Evolutionary conservation across 2,888 invertebrate genomes (phyloP), one percentile per base, ranked within the genome.

Genomic region (Limnephilus lunatus): DNA sequence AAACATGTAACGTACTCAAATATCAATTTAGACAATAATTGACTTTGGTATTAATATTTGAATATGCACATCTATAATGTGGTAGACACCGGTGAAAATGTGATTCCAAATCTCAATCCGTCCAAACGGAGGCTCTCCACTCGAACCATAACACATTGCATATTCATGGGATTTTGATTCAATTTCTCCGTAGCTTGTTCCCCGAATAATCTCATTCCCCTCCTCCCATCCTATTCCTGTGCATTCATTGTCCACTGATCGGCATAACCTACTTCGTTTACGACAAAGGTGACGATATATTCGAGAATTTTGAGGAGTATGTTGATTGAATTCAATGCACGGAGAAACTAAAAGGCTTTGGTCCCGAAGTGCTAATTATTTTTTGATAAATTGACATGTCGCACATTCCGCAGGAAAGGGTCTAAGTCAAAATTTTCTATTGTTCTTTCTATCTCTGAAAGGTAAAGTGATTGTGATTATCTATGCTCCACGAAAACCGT

Each of bases 151-250:
- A 91, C 81, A 32, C 30, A 91, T 91, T 89, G 19, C 91, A 91
- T 91, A 89, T 89, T 89, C 82, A 91, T 91, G 39, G n/a, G 25
- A 91, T 91, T 89, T 30, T 25, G 87, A 91, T 53, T 89, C 91
- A 89, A 91, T 91, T 91, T 91, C 89, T 89, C 89, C 81, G 25
- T 25, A 68, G 68, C 68, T 25, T 68, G 68, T n/a, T 68, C 68
- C 68, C 2, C 25, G 19, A 68, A 25, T 25, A 25, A 19, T 68
- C 68, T n/a, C 68, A 68, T 68, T 68, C 68, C 68, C 68, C n/a
- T 25, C 25, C 68, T 7, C 68, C 19, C 4, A 0, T 19, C 15
- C 53, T 2, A 25, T 7, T n/a, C 4, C n/a, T 25, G 25, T 25
- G 68, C 68, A 68, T 68, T 68, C 68, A 68, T n/a, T 25, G 68